Base-by-base conservation (phyloP, 2,888 invertebrate species). In the Hydroisotoma schaefferi region DNA sequence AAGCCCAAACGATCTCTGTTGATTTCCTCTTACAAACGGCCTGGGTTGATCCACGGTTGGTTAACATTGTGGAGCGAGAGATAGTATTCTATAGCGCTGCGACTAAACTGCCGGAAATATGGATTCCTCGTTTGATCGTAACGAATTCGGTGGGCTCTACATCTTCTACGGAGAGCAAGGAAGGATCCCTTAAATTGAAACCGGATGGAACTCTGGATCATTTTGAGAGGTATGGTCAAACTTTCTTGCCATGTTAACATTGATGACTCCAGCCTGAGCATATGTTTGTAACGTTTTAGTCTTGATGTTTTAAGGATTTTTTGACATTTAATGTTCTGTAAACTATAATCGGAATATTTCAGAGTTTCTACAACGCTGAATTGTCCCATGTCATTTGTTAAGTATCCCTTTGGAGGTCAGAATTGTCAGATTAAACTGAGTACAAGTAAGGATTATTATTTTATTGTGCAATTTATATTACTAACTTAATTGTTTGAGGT, bases 341-440 rank as follows among this genome's bases (percentile, higher is more conserved):
- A 51, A n/a, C n/a, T 33, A 12, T n/a, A 8, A 47, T 47, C 10
- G 15, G 15, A 43, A 37, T 23, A 18, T 38, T 57, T 15, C 44
- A 68, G 68, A 44, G 6, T 65, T 8, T 58, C 63, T 15, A 54
- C 63, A 6, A 57, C 33, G 46, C 54, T 71, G 8, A 67, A 48
- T 28, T 71, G 71, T 27, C 63, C 49, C 10, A 64, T 71, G 61
- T 65, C 61, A 8, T 54, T 63, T 20, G 51, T 55, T 12, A 69
- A 68, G 54, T 71, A 68, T 48, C 71, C 71, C 2, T 71, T 71
- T 52, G 71, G 68, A 27, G 59, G 48, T 27, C 69, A 69, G 54
- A 8, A 38, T 15, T 71, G 71, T 43, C 54, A 47, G 15, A 26
- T 71, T 18, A 60, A 67, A 4, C 26, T 71, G 20, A 61, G 58